phyloP scores from a whole-genome alignment of 2,113 vertebrate species.

The Trichomycterus rosablanca region DNA sequence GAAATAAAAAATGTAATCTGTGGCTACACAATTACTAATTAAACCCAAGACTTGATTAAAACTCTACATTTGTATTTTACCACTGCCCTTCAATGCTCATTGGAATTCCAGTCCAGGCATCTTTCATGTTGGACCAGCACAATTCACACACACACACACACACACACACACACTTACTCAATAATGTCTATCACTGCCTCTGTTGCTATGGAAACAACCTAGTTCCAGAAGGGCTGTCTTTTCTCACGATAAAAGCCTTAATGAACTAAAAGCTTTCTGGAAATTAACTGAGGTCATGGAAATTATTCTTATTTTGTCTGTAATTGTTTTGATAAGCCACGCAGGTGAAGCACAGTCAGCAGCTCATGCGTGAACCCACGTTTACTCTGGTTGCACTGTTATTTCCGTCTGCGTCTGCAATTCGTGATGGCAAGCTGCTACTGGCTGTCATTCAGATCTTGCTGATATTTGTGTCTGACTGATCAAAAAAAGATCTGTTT shows the following conservation, averaged over 20 bases:
- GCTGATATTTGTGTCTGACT: too few relatives aligned
- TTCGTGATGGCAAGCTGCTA: not conserved
- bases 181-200: conserved; percentile 65
- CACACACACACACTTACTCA: conserved; percentile 54
- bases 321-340: too few relatives aligned
- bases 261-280: conserved; percentile 35
- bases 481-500: too few relatives aligned
- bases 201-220: conserved; percentile 76
- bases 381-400: too few relatives aligned
- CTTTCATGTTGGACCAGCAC: conserved; percentile 50
- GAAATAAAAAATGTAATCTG: too few relatives aligned
- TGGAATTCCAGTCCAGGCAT: conserved; percentile 48
- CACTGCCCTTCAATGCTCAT: conserved; percentile 31
- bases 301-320: too few relatives aligned
- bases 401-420: too few relatives aligned
- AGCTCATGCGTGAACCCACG: too few relatives aligned
- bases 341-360: too few relatives aligned
- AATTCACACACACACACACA: conserved; percentile 54
- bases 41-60: not conserved
- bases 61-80: conserved; percentile 4
- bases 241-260: conserved; percentile 53
- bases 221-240: conserved; percentile 59
- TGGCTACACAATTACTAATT: not conserved
- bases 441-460: not conserved
- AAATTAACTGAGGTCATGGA: too few relatives aligned